Evolutionary conservation across 2,113 vertebrate genomes (phyloP).

Genomic region (Apus apus): DNA sequence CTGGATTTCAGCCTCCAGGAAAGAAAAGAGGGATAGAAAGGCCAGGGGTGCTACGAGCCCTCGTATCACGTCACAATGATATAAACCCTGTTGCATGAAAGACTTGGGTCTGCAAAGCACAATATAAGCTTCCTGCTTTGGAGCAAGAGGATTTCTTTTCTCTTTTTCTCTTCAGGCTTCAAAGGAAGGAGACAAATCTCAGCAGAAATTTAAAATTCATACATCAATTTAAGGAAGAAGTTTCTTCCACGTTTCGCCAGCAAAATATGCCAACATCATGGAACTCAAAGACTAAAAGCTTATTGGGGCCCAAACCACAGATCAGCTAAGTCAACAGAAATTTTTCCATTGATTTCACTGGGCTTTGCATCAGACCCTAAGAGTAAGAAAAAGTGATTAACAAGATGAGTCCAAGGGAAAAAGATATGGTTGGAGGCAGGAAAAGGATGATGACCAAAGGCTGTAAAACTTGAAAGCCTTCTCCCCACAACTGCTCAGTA

Average conservation of each 20-base stretch:
- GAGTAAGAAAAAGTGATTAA: not conserved
- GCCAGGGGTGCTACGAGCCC: not conserved
- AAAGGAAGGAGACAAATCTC: not conserved
- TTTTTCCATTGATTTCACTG: not conserved
- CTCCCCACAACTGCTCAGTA: slow-evolving; percentile 31
- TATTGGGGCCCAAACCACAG: not conserved
- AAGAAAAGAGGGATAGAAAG: not conserved
- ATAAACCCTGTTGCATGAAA: not conserved
- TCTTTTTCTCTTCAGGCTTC: not conserved
- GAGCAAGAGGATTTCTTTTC: not conserved
- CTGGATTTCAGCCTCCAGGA: not conserved
- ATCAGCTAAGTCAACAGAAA: not conserved
- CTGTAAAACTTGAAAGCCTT: slow-evolving; percentile 59
- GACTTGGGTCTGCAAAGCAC: not conserved
- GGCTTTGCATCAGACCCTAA: not conserved
- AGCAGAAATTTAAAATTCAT: not conserved
- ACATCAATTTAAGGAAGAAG: not conserved
- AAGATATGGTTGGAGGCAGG: not conserved
- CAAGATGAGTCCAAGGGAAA: slow-evolving; percentile 9
- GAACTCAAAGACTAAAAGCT: not conserved
- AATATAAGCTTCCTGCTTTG: not conserved
- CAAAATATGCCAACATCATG: not conserved
- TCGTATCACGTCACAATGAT: not conserved
- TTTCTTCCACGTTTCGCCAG: not conserved
- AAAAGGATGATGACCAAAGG: slow-evolving; percentile 26